A percentile compares a stretch with the other conserved stretches of the same genome.
These are phyloP conservation scores for Panagrolaimus sp. DNA, from an alignment of 1,140 invertebrate genomes.

Conservation along the genomic window DNA sequence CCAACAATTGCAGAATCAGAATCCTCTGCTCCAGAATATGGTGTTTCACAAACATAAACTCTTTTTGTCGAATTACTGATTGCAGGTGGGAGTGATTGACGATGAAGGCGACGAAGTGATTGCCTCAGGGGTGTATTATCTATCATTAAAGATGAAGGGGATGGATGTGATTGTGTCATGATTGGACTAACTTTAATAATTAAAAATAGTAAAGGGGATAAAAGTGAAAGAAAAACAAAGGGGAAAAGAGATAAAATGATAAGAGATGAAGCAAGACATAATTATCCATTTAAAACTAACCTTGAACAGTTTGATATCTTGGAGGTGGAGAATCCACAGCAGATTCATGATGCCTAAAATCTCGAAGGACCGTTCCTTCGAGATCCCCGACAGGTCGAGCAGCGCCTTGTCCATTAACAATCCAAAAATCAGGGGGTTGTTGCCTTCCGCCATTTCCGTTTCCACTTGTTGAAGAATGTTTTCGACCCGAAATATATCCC, in stretches of 20 bases:
- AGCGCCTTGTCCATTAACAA: slow-evolving; percentile 15
- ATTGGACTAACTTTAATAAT: slow-evolving; percentile 1
- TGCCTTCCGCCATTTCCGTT: not conserved
- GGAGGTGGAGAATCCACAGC: slow-evolving; percentile 26
- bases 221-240: slow-evolving; percentile 24
- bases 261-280: slow-evolving; percentile 35
- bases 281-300: not conserved
- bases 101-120: slow-evolving; percentile 24
- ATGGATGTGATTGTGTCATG: slow-evolving; percentile 14
- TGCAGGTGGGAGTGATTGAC: slow-evolving; percentile 37
- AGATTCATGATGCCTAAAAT: not conserved
- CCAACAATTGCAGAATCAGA: slow-evolving; percentile 18
- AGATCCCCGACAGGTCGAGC: slow-evolving; percentile 5
- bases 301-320: slow-evolving; percentile 27
- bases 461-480: slow-evolving; percentile 22
- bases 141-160: not conserved
- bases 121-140: not conserved
- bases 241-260: slow-evolving; percentile 38
- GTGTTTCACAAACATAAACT: not conserved
- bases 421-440: slow-evolving; percentile 21
- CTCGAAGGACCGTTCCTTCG: slow-evolving; percentile 15
- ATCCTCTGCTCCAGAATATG: not conserved
- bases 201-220: slow-evolving; percentile 17
- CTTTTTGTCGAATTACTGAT: slow-evolving; percentile 25
- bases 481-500: slow-evolving; percentile 31